Evolutionary conservation across 2,888 invertebrate species (phyloP), one percentile per base, ranked within the genome.

Genomic region (Conus canariensis): DNA sequence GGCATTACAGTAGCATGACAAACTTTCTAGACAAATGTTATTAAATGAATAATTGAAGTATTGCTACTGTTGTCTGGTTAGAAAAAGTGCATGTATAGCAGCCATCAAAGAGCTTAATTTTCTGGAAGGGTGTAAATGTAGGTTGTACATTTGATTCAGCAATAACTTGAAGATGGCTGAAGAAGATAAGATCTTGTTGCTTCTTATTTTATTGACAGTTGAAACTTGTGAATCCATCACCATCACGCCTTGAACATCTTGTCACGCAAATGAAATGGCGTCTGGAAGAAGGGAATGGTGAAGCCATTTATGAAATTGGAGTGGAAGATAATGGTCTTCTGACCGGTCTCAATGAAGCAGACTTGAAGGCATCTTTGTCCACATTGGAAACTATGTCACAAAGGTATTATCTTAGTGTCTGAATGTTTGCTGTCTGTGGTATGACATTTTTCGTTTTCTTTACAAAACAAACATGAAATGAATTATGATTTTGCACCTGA

Each of bases 191-290:
- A 45, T 64, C 64, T 5, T 64, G 64, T 64, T 64, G 64, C 7
- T 16, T 64, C 16, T 64, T 10, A 16, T 64, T 45, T 45, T 45
- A 45, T 83, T 90, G 92, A 58, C 93, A 99, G 97, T 96, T 99
- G 90, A 99, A 99, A 95, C 97, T 99, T 90, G 98, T 99, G 12
- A 98, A 98, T 96, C 98, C 99, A 0, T 98, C 99, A 56, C 98
- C 98, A 95, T 98, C 98, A 94, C 97, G 99, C 91, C 98, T 99
- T 95, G 99, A 99, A 96, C 99, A 99, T 96, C 97, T 99, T 64
- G 99, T 99, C 45, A 99, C 99, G 0, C 99, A 99, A 97, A 97
- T 99, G 97, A 99, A 99, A 97, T 99, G 99, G 99, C 97, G 99
- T 0, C 97, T 99, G 16, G 97, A 98, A 0, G 99, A 99, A 96